phyloP scores from a whole-genome alignment of 1,140 invertebrate species.

The Adoxophyes honmai region DNA sequence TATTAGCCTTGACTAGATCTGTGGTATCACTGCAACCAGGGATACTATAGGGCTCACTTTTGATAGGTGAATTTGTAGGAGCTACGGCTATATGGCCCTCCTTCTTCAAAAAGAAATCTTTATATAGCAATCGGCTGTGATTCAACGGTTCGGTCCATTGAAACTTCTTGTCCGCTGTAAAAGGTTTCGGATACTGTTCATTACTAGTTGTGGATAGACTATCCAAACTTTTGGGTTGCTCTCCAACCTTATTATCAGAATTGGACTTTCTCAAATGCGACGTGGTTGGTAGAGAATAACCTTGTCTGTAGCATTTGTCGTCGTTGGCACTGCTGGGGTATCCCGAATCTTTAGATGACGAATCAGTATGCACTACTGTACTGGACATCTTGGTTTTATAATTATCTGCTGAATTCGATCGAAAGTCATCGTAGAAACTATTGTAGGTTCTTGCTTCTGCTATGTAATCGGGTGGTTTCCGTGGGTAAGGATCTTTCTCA shows the following conservation, averaged over 20 bases:
- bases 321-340: slow-evolving; percentile 59
- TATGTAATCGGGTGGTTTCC: slow-evolving; percentile 31
- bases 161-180: slow-evolving; percentile 33
- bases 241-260: slow-evolving; percentile 34
- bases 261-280: slow-evolving; percentile 36
- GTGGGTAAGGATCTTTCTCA: slow-evolving; percentile 20
- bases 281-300: slow-evolving; percentile 47
- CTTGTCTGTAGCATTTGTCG: slow-evolving; percentile 41
- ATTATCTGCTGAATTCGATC: slow-evolving; percentile 29
- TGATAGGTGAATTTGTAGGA: slow-evolving; percentile 54
- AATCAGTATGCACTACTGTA: slow-evolving; percentile 51
- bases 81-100: slow-evolving; percentile 54
- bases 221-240: slow-evolving; percentile 56
- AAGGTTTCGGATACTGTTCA: slow-evolving; percentile 41
- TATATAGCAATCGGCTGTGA: slow-evolving; percentile 63
- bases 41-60: slow-evolving; percentile 28
- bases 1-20: slow-evolving; percentile 25
- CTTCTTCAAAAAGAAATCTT: slow-evolving; percentile 68
- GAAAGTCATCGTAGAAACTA: slow-evolving; percentile 62
- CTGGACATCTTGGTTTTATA: slow-evolving; percentile 51
- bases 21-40: slow-evolving; percentile 31
- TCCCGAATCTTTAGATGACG: slow-evolving; percentile 66
- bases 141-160: slow-evolving; percentile 50
- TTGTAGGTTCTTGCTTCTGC: slow-evolving; percentile 48
- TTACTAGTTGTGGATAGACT: slow-evolving; percentile 37